A percentile compares a stretch with the other conserved stretches of the same genome.
phyloP scores from a whole-genome alignment of 2,888 invertebrate species.

The Crepidodera aurea region DNA sequence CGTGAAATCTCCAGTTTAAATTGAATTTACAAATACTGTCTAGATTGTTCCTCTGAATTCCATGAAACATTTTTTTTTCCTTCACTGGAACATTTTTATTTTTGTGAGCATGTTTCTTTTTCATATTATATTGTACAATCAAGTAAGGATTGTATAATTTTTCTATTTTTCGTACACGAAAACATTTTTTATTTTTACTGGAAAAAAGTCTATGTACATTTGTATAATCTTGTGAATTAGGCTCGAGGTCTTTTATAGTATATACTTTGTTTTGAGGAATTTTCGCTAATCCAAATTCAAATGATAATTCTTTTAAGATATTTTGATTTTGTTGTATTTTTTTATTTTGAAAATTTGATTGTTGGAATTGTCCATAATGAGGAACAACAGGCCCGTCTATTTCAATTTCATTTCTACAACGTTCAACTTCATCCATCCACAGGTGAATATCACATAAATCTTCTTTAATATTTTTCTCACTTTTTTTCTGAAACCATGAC shows the following conservation, averaged over 20 bases:
- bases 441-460: no score
- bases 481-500: no score
- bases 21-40: slow-evolving; percentile 6
- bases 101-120: background rate
- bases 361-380: no score
- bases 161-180: background rate
- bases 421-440: no score
- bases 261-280: background rate
- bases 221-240: slow-evolving; percentile 8
- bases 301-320: no score
- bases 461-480: no score
- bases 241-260: slow-evolving; percentile 6
- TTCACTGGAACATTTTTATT: background rate
- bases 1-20: slow-evolving; percentile 11
- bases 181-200: slow-evolving; percentile 1
- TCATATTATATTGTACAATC: slow-evolving; percentile 6
- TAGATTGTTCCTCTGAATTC: background rate
- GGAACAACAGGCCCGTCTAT: no score
- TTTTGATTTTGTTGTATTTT: no score
- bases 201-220: background rate
- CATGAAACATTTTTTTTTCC: slow-evolving; percentile 9
- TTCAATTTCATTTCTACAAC: no score
- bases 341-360: no score
- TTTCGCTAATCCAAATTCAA: no score
- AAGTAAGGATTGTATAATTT: slow-evolving; percentile 16